These are phyloP conservation scores for Eupsilia transversa DNA, from an alignment of 2,888 invertebrate species.

Conservation along the genomic window DNA sequence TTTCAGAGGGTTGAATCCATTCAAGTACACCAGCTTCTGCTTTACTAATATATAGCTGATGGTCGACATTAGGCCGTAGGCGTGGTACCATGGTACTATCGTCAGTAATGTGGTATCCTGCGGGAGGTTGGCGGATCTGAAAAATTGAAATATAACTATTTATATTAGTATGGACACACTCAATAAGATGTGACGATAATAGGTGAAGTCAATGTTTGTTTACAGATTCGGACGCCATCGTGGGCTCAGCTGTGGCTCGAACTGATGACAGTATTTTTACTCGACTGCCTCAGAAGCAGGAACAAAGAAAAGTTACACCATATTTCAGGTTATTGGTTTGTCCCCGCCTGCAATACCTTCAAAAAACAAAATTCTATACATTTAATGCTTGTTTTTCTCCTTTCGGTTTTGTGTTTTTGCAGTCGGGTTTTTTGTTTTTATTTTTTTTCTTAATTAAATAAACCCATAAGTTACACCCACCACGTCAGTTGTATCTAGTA, in stretches of 20 bases:
- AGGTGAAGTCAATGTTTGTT: not conserved
- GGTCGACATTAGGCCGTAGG: slow-evolving; percentile 93
- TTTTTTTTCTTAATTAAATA: not conserved
- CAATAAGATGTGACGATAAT: not conserved
- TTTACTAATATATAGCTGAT: slow-evolving; percentile 89
- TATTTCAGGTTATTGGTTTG: too few species aligned
- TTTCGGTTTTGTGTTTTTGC: too few species aligned
- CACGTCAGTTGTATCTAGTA: too few species aligned
- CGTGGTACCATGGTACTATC: slow-evolving; percentile 95
- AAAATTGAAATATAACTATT: slow-evolving; percentile 13
- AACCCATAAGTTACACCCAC: not conserved
- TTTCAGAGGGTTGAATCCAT: slow-evolving; percentile 92
- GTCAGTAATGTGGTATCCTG: slow-evolving; percentile 83
- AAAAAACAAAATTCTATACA: too few species aligned
- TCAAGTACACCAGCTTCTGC: slow-evolving; percentile 86
- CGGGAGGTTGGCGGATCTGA: slow-evolving; percentile 21
- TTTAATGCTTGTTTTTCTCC: too few species aligned
- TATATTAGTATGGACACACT: not conserved
- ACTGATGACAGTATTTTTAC: not conserved
- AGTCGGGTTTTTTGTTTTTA: too few species aligned
- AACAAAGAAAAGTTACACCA: too few species aligned
- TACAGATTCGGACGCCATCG: not conserved
- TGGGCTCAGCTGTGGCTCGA: not conserved
- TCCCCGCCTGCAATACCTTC: too few species aligned
- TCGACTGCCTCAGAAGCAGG: too few species aligned